Conservation (phyloP, 2,888 invertebrate genomes). For the Agonopterix heracliana region DNA sequence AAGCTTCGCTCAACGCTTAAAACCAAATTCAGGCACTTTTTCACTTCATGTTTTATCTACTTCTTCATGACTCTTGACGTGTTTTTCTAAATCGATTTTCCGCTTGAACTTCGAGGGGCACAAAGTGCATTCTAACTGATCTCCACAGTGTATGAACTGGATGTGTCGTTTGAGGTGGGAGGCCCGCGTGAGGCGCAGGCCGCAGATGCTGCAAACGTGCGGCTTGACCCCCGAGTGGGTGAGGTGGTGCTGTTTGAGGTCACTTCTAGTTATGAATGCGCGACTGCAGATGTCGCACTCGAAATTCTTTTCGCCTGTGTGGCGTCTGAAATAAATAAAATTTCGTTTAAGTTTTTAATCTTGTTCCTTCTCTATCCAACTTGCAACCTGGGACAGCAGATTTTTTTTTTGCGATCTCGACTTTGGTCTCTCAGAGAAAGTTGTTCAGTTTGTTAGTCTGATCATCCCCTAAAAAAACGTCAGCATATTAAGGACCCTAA, state of each 20-base stretch:
- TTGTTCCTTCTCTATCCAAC: no score
- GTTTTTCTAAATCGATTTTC: constrained; percentile 39
- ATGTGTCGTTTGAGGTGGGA: constrained; percentile 64
- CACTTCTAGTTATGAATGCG: constrained; percentile 63
- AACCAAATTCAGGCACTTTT: no score
- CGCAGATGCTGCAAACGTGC: constrained; percentile 58
- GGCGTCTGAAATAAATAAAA: constrained; percentile 42
- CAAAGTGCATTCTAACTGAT: constrained; percentile 23
- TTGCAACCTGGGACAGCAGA: no score
- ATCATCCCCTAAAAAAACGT: no score
- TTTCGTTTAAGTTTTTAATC: not conserved
- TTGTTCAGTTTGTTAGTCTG: no score
- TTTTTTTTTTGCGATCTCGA: no score
- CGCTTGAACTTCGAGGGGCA: constrained; percentile 38
- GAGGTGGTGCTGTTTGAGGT: constrained; percentile 58
- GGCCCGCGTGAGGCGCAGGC: constrained; percentile 49
- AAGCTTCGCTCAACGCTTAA: no score
- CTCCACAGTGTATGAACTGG: constrained; percentile 12
- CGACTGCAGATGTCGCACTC: constrained; percentile 56
- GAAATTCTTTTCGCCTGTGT: constrained; percentile 68
- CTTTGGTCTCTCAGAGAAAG: no score
- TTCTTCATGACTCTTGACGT: constrained; percentile 28
- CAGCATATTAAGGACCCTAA: no score
- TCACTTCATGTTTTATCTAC: no score
- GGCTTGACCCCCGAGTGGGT: constrained; percentile 58